These are phyloP conservation scores for Heliconius charithonia DNA, from an alignment of 2,888 invertebrate genomes.

Conservation along the genomic window DNA sequence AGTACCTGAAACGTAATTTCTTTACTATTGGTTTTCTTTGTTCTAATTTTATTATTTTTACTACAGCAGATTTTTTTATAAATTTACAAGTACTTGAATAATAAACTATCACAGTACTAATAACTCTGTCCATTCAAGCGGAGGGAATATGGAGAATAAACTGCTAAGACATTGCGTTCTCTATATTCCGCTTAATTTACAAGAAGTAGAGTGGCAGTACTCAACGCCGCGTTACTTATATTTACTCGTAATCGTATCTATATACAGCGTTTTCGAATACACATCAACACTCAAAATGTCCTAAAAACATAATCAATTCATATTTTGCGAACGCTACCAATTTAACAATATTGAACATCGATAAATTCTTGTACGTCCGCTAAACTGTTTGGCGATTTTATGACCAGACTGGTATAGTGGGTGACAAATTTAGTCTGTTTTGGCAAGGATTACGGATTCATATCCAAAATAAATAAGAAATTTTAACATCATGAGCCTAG, in stretches of 20 bases:
- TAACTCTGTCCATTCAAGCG: too few relatives aligned
- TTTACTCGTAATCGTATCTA: too few relatives aligned
- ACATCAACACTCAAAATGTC: too few relatives aligned
- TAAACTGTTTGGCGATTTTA: slow-evolving; percentile 30
- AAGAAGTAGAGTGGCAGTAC: neutral
- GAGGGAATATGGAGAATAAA: too few relatives aligned
- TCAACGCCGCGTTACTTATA: neutral
- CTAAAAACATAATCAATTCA: neutral
- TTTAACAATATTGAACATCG: slow-evolving; percentile 41
- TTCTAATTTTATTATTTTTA: too few relatives aligned
- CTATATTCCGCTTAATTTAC: neutral
- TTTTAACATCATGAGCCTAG: neutral
- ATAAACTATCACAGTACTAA: too few relatives aligned
- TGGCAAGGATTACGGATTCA: neutral
- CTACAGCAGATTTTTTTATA: too few relatives aligned
- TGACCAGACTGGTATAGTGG: neutral
- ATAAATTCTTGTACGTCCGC: slow-evolving; percentile 41
- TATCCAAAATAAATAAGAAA: neutral
- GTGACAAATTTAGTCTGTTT: neutral
- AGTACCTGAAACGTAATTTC: too few relatives aligned
- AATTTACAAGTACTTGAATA: too few relatives aligned
- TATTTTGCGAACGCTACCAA: slow-evolving; percentile 32
- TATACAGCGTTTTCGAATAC: too few relatives aligned
- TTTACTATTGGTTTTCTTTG: too few relatives aligned
- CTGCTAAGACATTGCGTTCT: too few relatives aligned